A percentile compares a stretch with the other conserved stretches of the same genome.
Conservation (phyloP, 2,888 invertebrate genomes). For the Cyrtodaria siliqua region DNA sequence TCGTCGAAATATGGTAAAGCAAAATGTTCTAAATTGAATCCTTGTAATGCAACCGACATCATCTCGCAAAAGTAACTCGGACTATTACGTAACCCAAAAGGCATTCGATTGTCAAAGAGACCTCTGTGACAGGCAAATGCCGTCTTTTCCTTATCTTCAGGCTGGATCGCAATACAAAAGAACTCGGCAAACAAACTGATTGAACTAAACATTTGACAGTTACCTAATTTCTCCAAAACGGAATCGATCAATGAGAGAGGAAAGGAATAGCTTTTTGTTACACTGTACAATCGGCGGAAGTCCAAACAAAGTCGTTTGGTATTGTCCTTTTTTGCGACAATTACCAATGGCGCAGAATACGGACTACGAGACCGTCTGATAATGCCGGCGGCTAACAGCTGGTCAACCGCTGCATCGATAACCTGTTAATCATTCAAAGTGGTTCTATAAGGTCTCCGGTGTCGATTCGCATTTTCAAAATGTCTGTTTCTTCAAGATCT, state of each 20-base stretch:
- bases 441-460: too few relatives aligned
- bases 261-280: background rate
- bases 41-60: constrained; percentile 2
- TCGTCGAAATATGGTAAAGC: constrained; percentile 9
- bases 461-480: too few relatives aligned
- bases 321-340: too few relatives aligned
- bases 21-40: constrained; percentile 15
- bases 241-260: background rate
- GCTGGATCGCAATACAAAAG: background rate
- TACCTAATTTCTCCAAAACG: constrained; percentile 4
- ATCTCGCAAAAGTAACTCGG: constrained; percentile 11
- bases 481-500: too few relatives aligned
- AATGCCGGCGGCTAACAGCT: too few relatives aligned
- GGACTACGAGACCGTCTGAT: too few relatives aligned
- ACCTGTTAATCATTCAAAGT: too few relatives aligned
- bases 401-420: too few relatives aligned
- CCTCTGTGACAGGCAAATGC: constrained; percentile 6
- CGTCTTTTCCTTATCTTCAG: constrained; percentile 5
- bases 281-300: constrained; percentile 2
- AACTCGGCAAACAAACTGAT: constrained; percentile 4
- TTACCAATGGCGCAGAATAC: too few relatives aligned
- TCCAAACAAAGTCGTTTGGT: background rate
- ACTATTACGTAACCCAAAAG: constrained; percentile 1
- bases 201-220: background rate
- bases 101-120: background rate